Base-by-base conservation (phyloP, 2,888 invertebrate genomes). In the Apoderus coryli region DNA sequence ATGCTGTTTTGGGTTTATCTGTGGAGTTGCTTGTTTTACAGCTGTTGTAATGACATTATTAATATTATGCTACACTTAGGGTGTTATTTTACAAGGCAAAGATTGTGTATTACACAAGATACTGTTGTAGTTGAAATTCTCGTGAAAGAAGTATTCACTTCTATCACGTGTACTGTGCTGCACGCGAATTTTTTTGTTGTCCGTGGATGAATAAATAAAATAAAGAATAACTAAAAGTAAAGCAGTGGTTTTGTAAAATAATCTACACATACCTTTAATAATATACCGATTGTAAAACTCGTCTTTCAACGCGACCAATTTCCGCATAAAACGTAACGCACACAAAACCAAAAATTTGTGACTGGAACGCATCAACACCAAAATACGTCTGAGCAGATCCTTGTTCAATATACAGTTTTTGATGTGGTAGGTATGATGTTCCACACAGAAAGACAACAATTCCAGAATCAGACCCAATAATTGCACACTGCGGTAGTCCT, bases 371-470 rank as follows among this genome's bases (percentile, higher is more conserved):
- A 95, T 90, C 43, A 96, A 71, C 47, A 95, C 88, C 46, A 98
- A 69, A 58, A 96, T 89, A 59, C 89, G 76, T 57, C 89, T 78
- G 42, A 98, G 71, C 44, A 98, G 71, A 65, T 98, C 93, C 65
- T 92, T 93, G 65, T 88, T 88, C 52, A 96, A 72, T 60, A 95
- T 84, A 64, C 90, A 95, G 57, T 92, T 92, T 60, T 95, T 93
- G 61, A 96, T 93, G 66, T 96, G 90, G 67, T 90, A 93, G 35
- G 89, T 86, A 65, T 99, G 98, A 66, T 98, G 96, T 59, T 98
- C 96, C 27, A 98, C 92, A 63, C 96, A 99, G 64, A 96, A 99
- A 22, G 93, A 84, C 42, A 98, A 65, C 46, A 99, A 68, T 59
- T 98, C 96, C 48, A 99, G 63, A 40, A 98, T 90, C 44, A 96